phyloP scores from a whole-genome alignment of 2,113 vertebrate species.

The Pluvianellus socialis region DNA sequence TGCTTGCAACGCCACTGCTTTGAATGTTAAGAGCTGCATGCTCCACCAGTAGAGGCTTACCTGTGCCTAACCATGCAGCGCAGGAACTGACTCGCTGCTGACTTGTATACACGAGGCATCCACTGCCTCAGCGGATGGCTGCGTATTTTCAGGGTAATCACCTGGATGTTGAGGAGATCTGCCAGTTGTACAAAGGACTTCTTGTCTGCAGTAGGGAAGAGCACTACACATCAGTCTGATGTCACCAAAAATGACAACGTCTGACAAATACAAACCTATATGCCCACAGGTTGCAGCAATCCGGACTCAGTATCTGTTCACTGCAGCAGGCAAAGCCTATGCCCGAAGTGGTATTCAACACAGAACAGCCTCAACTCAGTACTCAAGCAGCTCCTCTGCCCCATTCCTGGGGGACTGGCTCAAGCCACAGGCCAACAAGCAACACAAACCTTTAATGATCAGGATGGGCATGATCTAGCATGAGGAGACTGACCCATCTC shows the following conservation, averaged over 20 bases:
- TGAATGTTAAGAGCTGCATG: background rate
- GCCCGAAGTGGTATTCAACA: background rate
- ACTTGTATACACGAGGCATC: constrained; percentile 79
- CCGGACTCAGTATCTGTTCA: rapidly evolving
- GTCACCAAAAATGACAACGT: rapidly evolving
- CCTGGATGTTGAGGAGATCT: constrained; percentile 92
- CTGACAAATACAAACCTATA: background rate
- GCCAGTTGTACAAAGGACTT: constrained; percentile 86
- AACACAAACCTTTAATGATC: background rate
- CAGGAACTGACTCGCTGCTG: constrained; percentile 75
- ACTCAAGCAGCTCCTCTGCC: background rate
- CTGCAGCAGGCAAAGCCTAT: background rate
- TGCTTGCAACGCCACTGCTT: background rate
- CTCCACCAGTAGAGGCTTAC: constrained; percentile 59
- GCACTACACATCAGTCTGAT: background rate
- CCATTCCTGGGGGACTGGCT: background rate
- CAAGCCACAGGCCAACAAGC: background rate
- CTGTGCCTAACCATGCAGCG: constrained; percentile 80
- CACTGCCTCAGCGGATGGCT: constrained; percentile 79
- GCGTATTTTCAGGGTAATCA: constrained; percentile 82
- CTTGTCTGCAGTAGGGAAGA: constrained; percentile 77
- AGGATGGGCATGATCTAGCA: background rate
- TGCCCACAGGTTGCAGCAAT: rapidly evolving
- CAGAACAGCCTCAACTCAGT: background rate
- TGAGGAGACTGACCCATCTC: background rate